phyloP scores from a whole-genome alignment of 1,140 invertebrate species.

The Sogatella furcifera region DNA sequence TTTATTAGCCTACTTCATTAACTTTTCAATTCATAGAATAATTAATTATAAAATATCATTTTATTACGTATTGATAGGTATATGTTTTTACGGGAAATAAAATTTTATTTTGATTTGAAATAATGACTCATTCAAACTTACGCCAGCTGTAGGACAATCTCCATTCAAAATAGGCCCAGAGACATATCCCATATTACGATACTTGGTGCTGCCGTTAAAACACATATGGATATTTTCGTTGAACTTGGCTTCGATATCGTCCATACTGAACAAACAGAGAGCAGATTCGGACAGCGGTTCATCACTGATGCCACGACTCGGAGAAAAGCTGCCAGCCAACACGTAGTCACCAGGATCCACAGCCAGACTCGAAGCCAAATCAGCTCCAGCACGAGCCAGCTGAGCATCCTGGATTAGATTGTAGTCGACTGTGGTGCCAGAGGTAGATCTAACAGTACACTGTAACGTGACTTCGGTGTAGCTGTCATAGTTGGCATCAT shows the following conservation, averaged over 20 bases:
- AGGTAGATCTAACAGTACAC: conserved; percentile 50
- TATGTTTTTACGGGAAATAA: too few species aligned
- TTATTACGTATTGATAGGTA: too few species aligned
- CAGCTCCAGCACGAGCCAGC: conserved; percentile 64
- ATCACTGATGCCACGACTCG: conserved; percentile 69
- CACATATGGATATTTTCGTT: conserved; percentile 93
- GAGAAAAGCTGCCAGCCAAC: conserved; percentile 74
- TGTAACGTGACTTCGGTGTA: conserved; percentile 91
- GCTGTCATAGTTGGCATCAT: conserved; percentile 86
- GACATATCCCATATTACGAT: conserved; percentile 86
- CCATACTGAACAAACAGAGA: conserved; percentile 72
- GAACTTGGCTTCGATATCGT: conserved; percentile 84
- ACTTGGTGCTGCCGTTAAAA: conserved; percentile 85
- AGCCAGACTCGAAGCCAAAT: conserved; percentile 66
- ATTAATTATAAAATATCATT: too few species aligned
- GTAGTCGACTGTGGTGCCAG: conserved; percentile 49
- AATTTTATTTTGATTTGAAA: too few species aligned
- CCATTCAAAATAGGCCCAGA: conserved; percentile 83
- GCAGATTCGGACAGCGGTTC: conserved; percentile 67
- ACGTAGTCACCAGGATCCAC: conserved; percentile 65
- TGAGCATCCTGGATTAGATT: conserved; percentile 88
- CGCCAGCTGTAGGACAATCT: conserved; percentile 73
- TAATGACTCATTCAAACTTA: conserved; percentile 36
- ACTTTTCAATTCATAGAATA: too few species aligned
- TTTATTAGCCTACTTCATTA: too few species aligned